Conservation (phyloP, 64 coral and sea anemone genomes). For the Stylophora pistillata region DNA sequence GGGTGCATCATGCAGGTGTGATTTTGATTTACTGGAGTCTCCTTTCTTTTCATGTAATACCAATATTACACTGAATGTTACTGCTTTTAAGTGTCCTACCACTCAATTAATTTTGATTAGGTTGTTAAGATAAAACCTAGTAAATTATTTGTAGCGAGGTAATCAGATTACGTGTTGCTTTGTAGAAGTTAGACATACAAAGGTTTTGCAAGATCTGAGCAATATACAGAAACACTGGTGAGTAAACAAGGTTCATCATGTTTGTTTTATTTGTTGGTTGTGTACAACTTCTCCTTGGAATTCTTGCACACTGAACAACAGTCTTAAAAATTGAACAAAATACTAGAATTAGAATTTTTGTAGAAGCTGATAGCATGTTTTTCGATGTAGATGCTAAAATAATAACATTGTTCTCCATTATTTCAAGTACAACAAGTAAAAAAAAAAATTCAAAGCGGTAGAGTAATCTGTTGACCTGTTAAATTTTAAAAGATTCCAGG, state of each 20-base stretch:
- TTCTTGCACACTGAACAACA: not conserved
- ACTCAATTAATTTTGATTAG: not conserved
- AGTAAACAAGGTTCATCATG: not conserved
- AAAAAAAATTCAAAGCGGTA: no score
- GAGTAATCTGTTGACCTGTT: no score
- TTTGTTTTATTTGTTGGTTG: not conserved
- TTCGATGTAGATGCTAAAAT: no score
- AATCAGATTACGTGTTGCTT: not conserved
- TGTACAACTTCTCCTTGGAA: not conserved
- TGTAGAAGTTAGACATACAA: slow-evolving; percentile 80
- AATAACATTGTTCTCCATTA: no score
- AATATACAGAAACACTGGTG: slow-evolving; percentile 96
- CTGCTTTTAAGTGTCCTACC: not conserved
- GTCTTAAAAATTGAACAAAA: no score
- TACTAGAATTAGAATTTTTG: no score
- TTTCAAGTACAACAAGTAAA: no score
- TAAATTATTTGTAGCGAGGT: not conserved
- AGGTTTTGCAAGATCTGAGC: slow-evolving; percentile 80
- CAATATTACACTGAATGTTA: not conserved
- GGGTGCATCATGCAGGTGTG: slow-evolving; percentile 88
- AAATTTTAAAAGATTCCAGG: no score
- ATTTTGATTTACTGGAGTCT: not conserved
- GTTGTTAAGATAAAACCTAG: not conserved
- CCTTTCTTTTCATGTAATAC: not conserved
- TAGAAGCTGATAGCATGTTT: no score